Conservation (phyloP, 2,113 vertebrate genomes). For the Calyptommatus sinebrachiatus region DNA sequence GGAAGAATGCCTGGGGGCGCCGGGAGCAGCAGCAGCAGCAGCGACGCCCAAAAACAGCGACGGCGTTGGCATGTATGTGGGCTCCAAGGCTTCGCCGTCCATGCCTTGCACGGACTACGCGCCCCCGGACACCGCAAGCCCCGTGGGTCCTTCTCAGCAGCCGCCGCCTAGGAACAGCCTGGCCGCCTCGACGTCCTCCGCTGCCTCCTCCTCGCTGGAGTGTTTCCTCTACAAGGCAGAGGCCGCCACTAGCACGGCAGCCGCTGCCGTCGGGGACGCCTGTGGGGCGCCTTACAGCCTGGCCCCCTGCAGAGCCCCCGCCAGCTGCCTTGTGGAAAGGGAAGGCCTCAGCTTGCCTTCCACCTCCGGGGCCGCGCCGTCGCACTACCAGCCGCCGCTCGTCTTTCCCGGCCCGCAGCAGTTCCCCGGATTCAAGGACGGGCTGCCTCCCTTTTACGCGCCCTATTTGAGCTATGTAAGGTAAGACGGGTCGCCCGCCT, state of each 20-base stretch:
- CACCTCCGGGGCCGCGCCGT: conserved; percentile 26
- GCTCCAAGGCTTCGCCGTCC: conserved; percentile 14
- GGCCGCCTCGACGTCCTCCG: not conserved
- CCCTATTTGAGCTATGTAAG: conserved; percentile 73
- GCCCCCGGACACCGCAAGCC: conserved; percentile 17
- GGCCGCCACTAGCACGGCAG: not conserved
- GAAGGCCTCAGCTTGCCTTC: conserved; percentile 64
- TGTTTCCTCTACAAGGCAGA: conserved; percentile 71
- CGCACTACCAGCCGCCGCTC: conserved; percentile 63
- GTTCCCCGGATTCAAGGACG: conserved; percentile 66
- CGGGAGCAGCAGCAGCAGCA: no score
- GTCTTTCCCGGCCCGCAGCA: conserved; percentile 68
- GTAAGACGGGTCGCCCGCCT: conserved; percentile 50
- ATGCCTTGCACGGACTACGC: conserved; percentile 49
- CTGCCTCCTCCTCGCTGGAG: conserved; percentile 55
- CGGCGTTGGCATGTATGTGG: not conserved
- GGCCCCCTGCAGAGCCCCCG: conserved; percentile 33
- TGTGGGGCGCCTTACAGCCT: conserved; percentile 36
- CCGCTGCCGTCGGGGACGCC: not conserved
- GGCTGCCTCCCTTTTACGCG: conserved; percentile 66
- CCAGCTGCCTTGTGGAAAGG: conserved; percentile 43
- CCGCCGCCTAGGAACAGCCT: not conserved
- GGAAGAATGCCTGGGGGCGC: conserved; percentile 58
- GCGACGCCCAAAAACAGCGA: not conserved
- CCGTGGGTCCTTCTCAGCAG: not conserved